Base-by-base conservation (phyloP, 2,888 invertebrate species). In the Xestia c-nigrum region DNA sequence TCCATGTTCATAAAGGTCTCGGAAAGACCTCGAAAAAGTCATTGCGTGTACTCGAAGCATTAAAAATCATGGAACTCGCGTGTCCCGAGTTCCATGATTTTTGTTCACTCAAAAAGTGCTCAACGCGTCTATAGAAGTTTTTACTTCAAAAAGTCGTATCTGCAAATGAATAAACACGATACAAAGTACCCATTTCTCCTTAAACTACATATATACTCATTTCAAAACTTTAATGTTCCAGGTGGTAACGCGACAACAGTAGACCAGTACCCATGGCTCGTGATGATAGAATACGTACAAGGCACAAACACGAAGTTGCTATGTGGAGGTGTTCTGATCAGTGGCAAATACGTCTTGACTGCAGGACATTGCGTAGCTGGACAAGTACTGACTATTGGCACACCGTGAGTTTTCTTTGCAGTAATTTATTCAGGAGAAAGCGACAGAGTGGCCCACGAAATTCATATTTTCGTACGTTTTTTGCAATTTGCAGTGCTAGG, bases 181-280 rank as follows among this genome's bases (percentile, higher is more conserved):
- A 55, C 12, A n/a, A 12, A n/a, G 24, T 57, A 24, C 14, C n/a
- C 55, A 55, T 55, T 24, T 43, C 52, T 52, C 57, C 24, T 57
- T 24, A 24, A 14, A 57, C 14, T 57, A 24, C 24, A 57, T 24
- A 7, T 6, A 5, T 59, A 59, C 14, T 59, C 3, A 59, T 59
- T 59, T 38, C 19, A 38, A 59, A 38, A 19, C 14, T 38, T 24
- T 3, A 43, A 52, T 71, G 4, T 85, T 84, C 1, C 74, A 92
- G 95, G 93, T 72, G 95, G 95, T 4, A 88, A 66, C 5, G 91
- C 90, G 52, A 95, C 97, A 5, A 81, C 85, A 0, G 88, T 97
- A 6, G 97, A 97, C 65, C 96, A 97, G 88, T 97, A 97, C 89
- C 97, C 97, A 0, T 97, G 97, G 97, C 89, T 97, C 91, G 96